Percentiles rank a stretch among this genome's conserved stretches.
Evolutionary conservation across 2,113 vertebrate species (phyloP).

Genomic region (Merops nubicus): DNA sequence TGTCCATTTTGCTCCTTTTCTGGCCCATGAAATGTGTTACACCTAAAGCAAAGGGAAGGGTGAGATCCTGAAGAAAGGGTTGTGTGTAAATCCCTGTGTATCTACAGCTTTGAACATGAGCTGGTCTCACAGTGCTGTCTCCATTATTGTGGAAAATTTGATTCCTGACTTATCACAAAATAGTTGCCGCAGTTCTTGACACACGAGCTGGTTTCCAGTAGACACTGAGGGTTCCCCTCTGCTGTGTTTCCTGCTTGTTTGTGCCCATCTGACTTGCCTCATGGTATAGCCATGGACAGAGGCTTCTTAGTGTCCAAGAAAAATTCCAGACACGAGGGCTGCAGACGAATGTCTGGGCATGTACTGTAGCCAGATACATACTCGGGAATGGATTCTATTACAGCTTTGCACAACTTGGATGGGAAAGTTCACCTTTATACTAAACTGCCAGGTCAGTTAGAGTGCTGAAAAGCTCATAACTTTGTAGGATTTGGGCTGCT

Average conservation of each 20-base stretch:
- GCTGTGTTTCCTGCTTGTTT: slow-evolving; percentile 20
- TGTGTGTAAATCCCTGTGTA: not conserved
- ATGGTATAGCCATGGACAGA: not conserved
- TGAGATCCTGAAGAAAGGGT: not conserved
- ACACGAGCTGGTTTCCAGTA: not conserved
- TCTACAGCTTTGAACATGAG: not conserved
- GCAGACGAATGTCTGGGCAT: slow-evolving; percentile 57
- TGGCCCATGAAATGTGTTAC: not conserved
- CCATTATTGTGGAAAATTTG: not conserved
- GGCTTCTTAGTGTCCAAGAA: slow-evolving; percentile 30
- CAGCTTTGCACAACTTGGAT: slow-evolving; percentile 20
- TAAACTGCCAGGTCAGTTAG: not conserved
- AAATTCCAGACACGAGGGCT: slow-evolving; percentile 11
- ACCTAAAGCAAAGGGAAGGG: not conserved
- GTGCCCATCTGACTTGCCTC: slow-evolving; percentile 31
- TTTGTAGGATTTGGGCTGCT: not conserved
- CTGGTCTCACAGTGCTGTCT: not conserved
- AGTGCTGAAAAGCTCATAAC: not conserved
- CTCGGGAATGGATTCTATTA: slow-evolving; percentile 39
- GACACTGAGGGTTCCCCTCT: slow-evolving; percentile 24
- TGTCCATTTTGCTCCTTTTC: not conserved
- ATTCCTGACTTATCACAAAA: not conserved
- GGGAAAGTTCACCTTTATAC: slow-evolving; percentile 10
- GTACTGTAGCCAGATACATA: slow-evolving; percentile 24
- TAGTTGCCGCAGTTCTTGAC: not conserved